A percentile compares a stretch with the other conserved stretches of the same genome.
Evolutionary conservation across 2,113 vertebrate species (phyloP).

Genomic region (Malurus elegans): DNA sequence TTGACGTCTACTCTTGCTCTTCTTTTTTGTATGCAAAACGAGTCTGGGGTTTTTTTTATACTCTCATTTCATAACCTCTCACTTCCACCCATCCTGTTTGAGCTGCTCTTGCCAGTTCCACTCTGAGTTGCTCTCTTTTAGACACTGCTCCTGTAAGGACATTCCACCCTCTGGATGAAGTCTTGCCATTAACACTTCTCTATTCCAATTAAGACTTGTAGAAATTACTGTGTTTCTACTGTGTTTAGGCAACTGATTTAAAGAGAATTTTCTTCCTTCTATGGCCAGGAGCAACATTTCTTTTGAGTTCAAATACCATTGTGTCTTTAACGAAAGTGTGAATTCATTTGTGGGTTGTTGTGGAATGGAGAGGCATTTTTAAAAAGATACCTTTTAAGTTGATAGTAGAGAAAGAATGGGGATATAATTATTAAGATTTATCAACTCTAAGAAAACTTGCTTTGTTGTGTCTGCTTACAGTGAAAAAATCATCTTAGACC

Average conservation of each 20-base stretch:
- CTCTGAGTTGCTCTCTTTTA: not conserved
- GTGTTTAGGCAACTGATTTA: not conserved
- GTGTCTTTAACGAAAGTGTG: not conserved
- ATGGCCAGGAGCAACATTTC: not conserved
- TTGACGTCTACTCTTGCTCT: not conserved
- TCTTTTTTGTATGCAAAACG: not conserved
- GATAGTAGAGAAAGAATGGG: not conserved
- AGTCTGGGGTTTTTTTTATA: not conserved
- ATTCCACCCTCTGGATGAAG: not conserved
- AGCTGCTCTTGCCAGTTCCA: not conserved
- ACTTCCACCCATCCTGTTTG: not conserved
- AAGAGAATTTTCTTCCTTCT: not conserved
- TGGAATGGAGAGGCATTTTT: not conserved
- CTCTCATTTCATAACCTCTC: not conserved
- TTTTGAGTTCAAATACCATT: not conserved
- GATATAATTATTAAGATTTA: not conserved
- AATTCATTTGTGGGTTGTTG: not conserved
- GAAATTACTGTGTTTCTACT: not conserved
- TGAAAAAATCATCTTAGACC: not conserved
- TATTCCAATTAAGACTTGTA: not conserved
- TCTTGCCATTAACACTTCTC: not conserved
- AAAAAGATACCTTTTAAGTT: not conserved
- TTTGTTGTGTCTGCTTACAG: not conserved
- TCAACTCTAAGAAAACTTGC: not conserved
- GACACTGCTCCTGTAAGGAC: accelerated